Evolutionary conservation across 2,113 vertebrate genomes (phyloP).

Genomic region (Cyphomyrus plagiostoma): DNA sequence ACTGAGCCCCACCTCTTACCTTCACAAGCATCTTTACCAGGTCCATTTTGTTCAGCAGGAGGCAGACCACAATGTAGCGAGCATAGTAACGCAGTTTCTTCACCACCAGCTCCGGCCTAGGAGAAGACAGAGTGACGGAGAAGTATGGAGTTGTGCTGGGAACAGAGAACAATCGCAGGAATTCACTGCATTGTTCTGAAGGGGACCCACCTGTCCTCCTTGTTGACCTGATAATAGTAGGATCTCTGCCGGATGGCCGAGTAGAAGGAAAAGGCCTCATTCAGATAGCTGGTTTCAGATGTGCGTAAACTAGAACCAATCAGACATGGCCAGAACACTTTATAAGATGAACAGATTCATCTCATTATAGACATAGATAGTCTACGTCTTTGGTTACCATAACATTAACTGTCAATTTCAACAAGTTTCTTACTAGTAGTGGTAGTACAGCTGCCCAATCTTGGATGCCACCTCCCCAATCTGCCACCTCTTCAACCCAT

Average conservation of each 20-base stretch:
- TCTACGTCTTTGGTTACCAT: not conserved
- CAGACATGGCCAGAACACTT: not conserved
- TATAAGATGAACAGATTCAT: not conserved
- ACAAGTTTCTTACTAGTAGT: constrained; percentile 83
- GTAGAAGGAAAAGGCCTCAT: constrained; percentile 98
- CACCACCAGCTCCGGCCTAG: constrained; percentile 89
- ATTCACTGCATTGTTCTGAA: too few species aligned
- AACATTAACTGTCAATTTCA: not conserved
- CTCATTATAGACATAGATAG: not conserved
- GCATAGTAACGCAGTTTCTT: constrained; percentile 97
- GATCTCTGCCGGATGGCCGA: constrained; percentile 95
- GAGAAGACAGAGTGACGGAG: constrained; percentile 7
- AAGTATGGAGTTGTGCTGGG: not conserved
- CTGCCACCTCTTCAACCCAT: constrained; percentile 96
- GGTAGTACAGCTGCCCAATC: constrained; percentile 97
- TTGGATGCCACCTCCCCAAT: constrained; percentile 98
- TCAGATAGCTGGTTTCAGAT: constrained; percentile 97
- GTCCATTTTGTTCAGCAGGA: constrained; percentile 98
- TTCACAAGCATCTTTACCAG: constrained; percentile 91
- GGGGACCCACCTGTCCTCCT: constrained; percentile 80
- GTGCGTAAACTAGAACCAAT: constrained; percentile 75
- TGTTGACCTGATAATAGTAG: constrained; percentile 97
- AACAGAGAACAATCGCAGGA: not conserved
- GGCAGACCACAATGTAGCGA: constrained; percentile 95
- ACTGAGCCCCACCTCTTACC: constrained; percentile 48